Base-by-base conservation (phyloP, 2,113 vertebrate genomes). In the Oreochromis tanganicae region DNA sequence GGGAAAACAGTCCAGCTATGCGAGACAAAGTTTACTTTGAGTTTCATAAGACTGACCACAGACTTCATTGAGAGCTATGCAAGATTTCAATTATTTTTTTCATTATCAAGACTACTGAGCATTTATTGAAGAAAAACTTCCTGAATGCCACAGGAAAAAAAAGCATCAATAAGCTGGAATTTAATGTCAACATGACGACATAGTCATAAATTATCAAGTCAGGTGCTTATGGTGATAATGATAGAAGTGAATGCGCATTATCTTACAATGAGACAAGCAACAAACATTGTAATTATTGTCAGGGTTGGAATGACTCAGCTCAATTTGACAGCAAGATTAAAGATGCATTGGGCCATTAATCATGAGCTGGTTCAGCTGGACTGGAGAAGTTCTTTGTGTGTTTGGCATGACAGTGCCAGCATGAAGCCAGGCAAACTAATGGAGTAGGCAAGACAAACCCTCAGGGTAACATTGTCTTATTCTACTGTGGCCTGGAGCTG, bases 381-480 rank as follows among this genome's bases (percentile, higher is more conserved):
- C 43, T n/a, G 48, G 55, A 83, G 43, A 79, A 36, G 59, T 50
- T 52, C 14, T 83, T 79, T 80, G 79, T 89, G 79, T 88, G 82
- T 81, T 82, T 89, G 85, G 80, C 80, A 80, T 80, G 80, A 85
- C 38, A 14, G 29, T 83, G 79, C 84, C 80, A 85, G 41, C 21
- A 36, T 75, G 48, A 90, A 59, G 75, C 80, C 85, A 86, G 61
- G 63, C 75, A 85, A 89, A 81, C 82, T 87, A 88, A 88, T 91
- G 63, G 84, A 88, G 61, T 68, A 86, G 85, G 63, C 71, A 84
- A 86, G 66, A 59, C 52, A 91, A 85, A 83, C 24, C 84, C 84
- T 80, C 24, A 8, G 88, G 88, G 81, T 71, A 86, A 88, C 13
- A 43, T 83, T 78, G 80, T 90, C 57, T 86, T 71, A 54, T 90